Percentiles rank a stretch among this genome's conserved stretches.
phyloP scores from a whole-genome alignment of 1,140 invertebrate genomes.

The Cydia strobilella region DNA sequence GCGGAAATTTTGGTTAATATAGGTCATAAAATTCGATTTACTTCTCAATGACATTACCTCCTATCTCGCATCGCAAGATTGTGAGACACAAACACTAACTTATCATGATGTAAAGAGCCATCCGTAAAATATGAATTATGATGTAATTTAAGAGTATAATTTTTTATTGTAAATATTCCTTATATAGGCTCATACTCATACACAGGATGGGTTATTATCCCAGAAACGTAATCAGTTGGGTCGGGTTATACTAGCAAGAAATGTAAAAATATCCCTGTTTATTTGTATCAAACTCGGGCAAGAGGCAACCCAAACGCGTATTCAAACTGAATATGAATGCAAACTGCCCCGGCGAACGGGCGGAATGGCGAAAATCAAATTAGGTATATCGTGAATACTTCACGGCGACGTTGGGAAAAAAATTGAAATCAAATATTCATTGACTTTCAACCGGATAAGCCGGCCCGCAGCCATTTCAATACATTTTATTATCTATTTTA shows the following conservation, averaged over 20 bases:
- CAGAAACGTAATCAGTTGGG: slow-evolving; percentile 75
- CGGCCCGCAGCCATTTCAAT: slow-evolving; percentile 77
- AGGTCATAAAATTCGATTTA: not conserved
- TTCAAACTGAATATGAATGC: slow-evolving; percentile 78
- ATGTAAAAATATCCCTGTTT: slow-evolving; percentile 79
- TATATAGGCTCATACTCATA: slow-evolving; percentile 53
- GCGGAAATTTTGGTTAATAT: slow-evolving; percentile 2
- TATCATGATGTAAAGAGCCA: slow-evolving; percentile 22
- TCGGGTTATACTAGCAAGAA: slow-evolving; percentile 69
- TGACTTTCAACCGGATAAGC: slow-evolving; percentile 80
- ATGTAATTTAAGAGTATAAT: slow-evolving; percentile 38
- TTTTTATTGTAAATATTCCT: slow-evolving; percentile 56
- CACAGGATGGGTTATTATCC: slow-evolving; percentile 64
- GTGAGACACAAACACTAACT: slow-evolving; percentile 21
- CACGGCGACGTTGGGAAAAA: slow-evolving; percentile 78
- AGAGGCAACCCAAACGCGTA: slow-evolving; percentile 75
- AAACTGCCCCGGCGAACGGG: slow-evolving; percentile 74
- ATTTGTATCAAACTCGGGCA: slow-evolving; percentile 75
- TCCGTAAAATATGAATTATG: slow-evolving; percentile 37
- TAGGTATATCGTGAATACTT: slow-evolving; percentile 80
- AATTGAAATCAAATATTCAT: slow-evolving; percentile 81
- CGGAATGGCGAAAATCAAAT: slow-evolving; percentile 79
- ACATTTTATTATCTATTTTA: slow-evolving; percentile 80
- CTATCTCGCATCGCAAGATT: not conserved
- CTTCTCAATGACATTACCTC: not conserved